Evolutionary conservation across 1,140 invertebrate species (phyloP), one percentile per base, ranked within the genome.

Genomic region (Ptiloglossa arizonensis): DNA sequence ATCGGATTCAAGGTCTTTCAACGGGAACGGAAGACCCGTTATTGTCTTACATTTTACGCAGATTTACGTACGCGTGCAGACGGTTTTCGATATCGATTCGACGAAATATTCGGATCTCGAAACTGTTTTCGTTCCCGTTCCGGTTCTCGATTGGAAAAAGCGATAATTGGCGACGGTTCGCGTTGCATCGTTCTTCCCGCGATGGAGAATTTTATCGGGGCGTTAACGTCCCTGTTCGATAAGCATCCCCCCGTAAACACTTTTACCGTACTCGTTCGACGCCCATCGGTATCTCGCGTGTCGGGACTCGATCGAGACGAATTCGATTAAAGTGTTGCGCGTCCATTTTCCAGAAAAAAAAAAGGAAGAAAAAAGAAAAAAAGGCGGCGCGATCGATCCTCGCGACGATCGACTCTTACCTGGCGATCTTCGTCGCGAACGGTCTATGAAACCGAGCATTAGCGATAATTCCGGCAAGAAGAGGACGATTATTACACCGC

Each of bases 1-100:
- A 52, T 70, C 46, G 9, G 50, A 54, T 27, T 62, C 75, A 79
- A 81, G 57, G 80, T 50, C 29, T 64, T 54, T 62, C 80, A 50
- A 68, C 29, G 60, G 63, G 50, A 73, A 56, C 17, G 57, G 54
- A 62, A 38, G 57, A 72, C 22, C 52, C 63, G 79, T 79, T 72
- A 71, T 41, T 54, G 59, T 48, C 59, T 59, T 54, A 38, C 29
- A 38, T 54, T 68, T 24, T 52, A 27, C 11, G 5, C 27, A n/a
- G n/a, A n/a, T n/a, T n/a, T n/a, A n/a, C n/a, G n/a, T n/a, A n/a
- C n/a, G n/a, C n/a, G n/a, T n/a, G 29, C 29, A 17, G 6, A 6
- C 56, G 29, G 4, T 57, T 57, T 32, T 32, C n/a, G 19, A 59
- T 38, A 59, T 38, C 57, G 57, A 59, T 35, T 17, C 0, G 1